These are phyloP conservation scores for Epicampocera succincta DNA, from an alignment of 2,888 invertebrate genomes.

Conservation along the genomic window DNA sequence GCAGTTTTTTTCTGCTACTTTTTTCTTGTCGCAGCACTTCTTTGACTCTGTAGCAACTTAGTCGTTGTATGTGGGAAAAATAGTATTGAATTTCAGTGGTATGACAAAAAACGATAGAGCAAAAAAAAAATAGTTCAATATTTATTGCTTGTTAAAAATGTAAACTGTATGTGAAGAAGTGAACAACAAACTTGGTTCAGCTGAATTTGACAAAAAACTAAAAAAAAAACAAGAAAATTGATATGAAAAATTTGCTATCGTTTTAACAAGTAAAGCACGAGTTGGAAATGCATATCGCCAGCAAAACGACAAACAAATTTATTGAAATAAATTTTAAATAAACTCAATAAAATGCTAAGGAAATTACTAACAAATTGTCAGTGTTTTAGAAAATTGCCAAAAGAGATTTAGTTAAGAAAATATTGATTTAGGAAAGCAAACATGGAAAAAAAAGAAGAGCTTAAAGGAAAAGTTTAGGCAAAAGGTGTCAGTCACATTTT, in stretches of 20 bases:
- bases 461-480: no score
- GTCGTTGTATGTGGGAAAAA: constrained; percentile 58
- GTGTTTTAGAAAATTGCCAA: constrained; percentile 15
- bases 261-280: constrained; percentile 44
- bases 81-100: constrained; percentile 68
- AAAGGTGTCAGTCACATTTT: no score
- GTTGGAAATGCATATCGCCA: constrained; percentile 41
- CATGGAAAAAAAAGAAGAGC: not conserved
- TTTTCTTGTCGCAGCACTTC: constrained; percentile 21
- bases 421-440: not conserved
- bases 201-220: constrained; percentile 52
- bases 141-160: constrained; percentile 71
- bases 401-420: not conserved
- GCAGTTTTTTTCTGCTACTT: not conserved
- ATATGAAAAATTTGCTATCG: constrained; percentile 41
- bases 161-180: constrained; percentile 29
- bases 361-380: constrained; percentile 45
- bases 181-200: constrained; percentile 41
- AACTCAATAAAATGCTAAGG: constrained; percentile 38
- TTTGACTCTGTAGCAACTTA: constrained; percentile 32
- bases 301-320: constrained; percentile 51
- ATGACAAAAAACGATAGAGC: constrained; percentile 17
- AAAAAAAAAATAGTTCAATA: constrained; percentile 65
- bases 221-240: not conserved
- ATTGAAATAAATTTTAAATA: constrained; percentile 61